Base-by-base conservation (phyloP, 1,140 invertebrate genomes). In the Hyles euphorbiae region DNA sequence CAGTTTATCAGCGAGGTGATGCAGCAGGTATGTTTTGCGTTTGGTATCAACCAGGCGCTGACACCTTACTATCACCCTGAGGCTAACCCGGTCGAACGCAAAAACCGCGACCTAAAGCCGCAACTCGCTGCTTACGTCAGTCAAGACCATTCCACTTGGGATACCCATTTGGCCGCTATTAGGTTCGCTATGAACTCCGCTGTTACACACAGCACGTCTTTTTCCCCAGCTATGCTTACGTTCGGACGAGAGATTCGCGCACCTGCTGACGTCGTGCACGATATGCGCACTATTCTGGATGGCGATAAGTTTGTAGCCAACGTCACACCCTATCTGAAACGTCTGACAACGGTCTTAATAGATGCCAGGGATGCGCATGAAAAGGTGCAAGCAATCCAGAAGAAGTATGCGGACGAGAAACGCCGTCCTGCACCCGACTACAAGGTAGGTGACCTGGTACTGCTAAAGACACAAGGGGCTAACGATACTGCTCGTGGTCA, bases 271-370 rank as follows among this genome's bases (percentile, higher is more conserved):
- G 58, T 58, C 9, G 46, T 56, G 5, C 34, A 54, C 59, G 76
- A 82, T 55, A 55, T 78, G 4, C 44, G 67, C 34, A 22, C 58
- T 10, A 69, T 79, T 10, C 55, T 75, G 3, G 46, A 63, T 50
- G 33, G 58, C 33, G 73, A 85, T 36, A 81, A 81, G 57, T 78
- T 76, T 40, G 50, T 81, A 6, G 65, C 72, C 0, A 60, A 75
- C 53, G 74, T 83, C 22, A 81, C 75, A 7, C 70, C 76, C 34
- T 65, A 73, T 43, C 55, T 83, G 11, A 3, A 52, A 5, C 49
- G 61, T 34, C 32, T 76, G 5, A 51, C 46, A 0, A 40, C 59
- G 52, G 47, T 55, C 6, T 34, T 69, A n/a, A 40, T 11, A 12
- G 51, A 3, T 51, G 56, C 51, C 32, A 83, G 72, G 69, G 60